Percentiles rank a stretch among this genome's conserved stretches.
These are phyloP conservation scores for Triplophysa tibetana DNA, from an alignment of 2,113 vertebrate genomes.

Conservation along the genomic window DNA sequence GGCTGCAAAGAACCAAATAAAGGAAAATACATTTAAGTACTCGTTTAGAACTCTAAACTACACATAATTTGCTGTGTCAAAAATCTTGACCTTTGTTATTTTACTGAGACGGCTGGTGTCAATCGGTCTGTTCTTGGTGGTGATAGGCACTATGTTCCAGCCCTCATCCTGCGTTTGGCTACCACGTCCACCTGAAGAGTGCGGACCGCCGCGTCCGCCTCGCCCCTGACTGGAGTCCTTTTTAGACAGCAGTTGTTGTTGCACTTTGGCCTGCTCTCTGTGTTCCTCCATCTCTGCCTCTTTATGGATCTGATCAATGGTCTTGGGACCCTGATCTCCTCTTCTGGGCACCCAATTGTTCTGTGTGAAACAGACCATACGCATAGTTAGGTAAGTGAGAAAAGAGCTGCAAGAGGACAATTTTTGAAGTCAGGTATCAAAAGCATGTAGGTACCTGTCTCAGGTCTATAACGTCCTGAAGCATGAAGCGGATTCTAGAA, in stretches of 20 bases:
- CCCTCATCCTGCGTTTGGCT: constrained; percentile 87
- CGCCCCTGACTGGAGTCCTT: constrained; percentile 71
- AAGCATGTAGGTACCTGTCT: constrained; percentile 74
- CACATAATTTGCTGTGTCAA: background rate
- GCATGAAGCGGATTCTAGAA: constrained; percentile 95
- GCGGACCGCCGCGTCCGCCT: constrained; percentile 65
- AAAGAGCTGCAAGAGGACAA: too few relatives aligned
- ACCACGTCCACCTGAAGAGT: constrained; percentile 62
- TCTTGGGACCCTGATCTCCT: constrained; percentile 95
- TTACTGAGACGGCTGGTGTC: constrained; percentile 89
- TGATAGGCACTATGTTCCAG: constrained; percentile 96
- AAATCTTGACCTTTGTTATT: constrained; percentile 87
- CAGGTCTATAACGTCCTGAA: constrained; percentile 93
- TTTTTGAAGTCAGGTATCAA: background rate
- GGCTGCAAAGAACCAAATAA: constrained; percentile 69
- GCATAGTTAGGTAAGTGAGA: background rate
- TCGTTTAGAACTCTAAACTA: background rate
- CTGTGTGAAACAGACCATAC: constrained; percentile 62
- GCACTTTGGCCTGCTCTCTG: constrained; percentile 90
- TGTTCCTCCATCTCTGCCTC: constrained; percentile 95
- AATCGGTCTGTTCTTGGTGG: constrained; percentile 88
- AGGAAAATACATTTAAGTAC: background rate
- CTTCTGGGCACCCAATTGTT: constrained; percentile 93
- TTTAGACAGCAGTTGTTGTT: constrained; percentile 89
- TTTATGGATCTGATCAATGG: constrained; percentile 97